Conservation (phyloP, 1,140 invertebrate species). For the Drosophila baimaii region DNA sequence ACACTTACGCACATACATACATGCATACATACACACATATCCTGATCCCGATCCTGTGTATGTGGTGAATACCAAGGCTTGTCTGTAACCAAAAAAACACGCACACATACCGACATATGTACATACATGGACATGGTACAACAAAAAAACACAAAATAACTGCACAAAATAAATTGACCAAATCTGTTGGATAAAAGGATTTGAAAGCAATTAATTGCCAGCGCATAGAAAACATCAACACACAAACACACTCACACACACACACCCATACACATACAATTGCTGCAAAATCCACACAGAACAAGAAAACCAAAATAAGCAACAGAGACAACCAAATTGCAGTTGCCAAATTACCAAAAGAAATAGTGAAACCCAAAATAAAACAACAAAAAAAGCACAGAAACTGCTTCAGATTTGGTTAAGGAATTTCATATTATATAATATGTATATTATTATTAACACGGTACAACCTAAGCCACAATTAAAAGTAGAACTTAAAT, state of each 20-base stretch:
- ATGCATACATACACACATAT: slow-evolving; percentile 9
- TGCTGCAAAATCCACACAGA: slow-evolving; percentile 20
- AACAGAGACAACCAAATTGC: slow-evolving; percentile 19
- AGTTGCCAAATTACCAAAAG: slow-evolving; percentile 26
- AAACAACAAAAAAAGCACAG: slow-evolving; percentile 1
- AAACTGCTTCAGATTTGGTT: no score
- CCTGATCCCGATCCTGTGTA: slow-evolving; percentile 7
- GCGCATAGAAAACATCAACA: slow-evolving; percentile 64
- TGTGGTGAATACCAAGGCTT: slow-evolving; percentile 5
- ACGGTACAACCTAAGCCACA: neutral
- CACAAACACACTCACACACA: neutral
- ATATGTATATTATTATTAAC: no score
- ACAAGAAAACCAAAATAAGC: slow-evolving; percentile 24
- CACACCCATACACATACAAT: slow-evolving; percentile 9
- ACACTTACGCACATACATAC: slow-evolving; percentile 8
- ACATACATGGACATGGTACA: slow-evolving; percentile 16
- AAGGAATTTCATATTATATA: no score
- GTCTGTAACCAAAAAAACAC: slow-evolving; percentile 13
- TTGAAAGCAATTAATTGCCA: slow-evolving; percentile 81
- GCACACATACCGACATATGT: slow-evolving; percentile 4
- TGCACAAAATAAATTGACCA: slow-evolving; percentile 80
- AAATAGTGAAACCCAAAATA: neutral
- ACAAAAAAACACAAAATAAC: slow-evolving; percentile 56
- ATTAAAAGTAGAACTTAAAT: neutral
- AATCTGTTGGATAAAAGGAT: slow-evolving; percentile 82